phyloP scores from a whole-genome alignment of 2,797 vertebrate genomes.

The Mus minutoides region DNA sequence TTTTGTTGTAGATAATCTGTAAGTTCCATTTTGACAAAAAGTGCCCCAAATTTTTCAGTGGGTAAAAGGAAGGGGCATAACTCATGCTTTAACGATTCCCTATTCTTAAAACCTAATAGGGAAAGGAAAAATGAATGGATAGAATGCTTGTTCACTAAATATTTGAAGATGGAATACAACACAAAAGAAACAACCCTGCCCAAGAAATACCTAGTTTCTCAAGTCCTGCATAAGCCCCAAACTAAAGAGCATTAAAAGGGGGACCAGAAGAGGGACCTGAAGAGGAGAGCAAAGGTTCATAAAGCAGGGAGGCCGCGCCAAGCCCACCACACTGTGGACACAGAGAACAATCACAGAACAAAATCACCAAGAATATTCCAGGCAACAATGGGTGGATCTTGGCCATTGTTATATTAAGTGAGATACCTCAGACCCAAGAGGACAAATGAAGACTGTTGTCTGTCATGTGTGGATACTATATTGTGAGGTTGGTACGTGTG shows the following conservation, averaged over 20 bases:
- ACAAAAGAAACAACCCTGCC: not conserved
- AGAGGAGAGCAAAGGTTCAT: not conserved
- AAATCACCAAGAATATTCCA: not conserved
- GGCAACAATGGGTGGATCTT: not conserved
- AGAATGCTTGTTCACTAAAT: not conserved
- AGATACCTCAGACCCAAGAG: not conserved
- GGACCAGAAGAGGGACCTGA: accelerated
- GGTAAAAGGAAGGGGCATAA: not conserved
- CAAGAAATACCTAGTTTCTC: not conserved
- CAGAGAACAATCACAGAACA: not conserved
- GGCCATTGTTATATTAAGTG: not conserved
- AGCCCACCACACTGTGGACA: too few relatives aligned
- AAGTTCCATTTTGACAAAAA: not conserved
- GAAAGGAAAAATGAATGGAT: not conserved
- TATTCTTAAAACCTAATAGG: not conserved
- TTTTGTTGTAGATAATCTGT: accelerated
- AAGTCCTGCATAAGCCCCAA: not conserved
- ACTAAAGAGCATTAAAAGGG: not conserved
- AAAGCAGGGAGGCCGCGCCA: not conserved
- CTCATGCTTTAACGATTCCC: not conserved
- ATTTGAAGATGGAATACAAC: not conserved
- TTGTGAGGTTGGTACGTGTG: not conserved
- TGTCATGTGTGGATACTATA: not conserved
- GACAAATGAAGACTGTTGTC: not conserved
- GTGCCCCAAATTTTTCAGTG: not conserved